These are phyloP conservation scores for Canis aureus DNA, from an alignment of 2,113 vertebrate species.

Conservation along the genomic window DNA sequence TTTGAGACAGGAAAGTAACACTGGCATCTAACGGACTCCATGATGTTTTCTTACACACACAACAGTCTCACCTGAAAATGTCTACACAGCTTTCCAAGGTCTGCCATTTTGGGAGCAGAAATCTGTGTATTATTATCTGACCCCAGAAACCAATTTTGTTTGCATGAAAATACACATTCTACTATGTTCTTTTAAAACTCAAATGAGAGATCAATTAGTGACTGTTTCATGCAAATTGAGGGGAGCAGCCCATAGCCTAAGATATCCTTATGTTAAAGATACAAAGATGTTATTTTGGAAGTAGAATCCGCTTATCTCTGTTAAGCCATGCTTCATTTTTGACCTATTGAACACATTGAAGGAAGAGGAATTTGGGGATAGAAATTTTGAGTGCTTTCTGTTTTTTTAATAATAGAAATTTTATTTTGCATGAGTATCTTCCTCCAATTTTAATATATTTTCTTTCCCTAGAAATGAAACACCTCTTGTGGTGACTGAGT, in stretches of 20 bases:
- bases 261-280: conserved; percentile 49
- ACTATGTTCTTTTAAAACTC: neutral
- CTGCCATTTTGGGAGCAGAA: neutral
- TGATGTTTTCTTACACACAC: neutral
- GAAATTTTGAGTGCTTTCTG: conserved; percentile 77
- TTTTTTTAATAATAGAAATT: conserved; percentile 78
- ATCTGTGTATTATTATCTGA: neutral
- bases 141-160: neutral
- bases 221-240: neutral
- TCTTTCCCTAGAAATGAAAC: conserved; percentile 17
- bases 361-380: conserved; percentile 67
- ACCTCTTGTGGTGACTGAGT: neutral
- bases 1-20: neutral
- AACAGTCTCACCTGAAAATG: neutral
- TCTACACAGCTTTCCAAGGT: neutral
- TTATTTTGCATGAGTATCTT: conserved; percentile 64
- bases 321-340: conserved; percentile 79
- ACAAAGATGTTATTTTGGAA: conserved; percentile 25
- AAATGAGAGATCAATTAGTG: neutral
- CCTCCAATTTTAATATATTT: neutral
- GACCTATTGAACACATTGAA: conserved; percentile 69
- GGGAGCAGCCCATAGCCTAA: neutral
- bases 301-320: neutral
- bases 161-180: conserved; percentile 4
- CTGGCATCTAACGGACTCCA: neutral